A percentile compares a stretch with the other conserved stretches of the same genome.
phyloP scores from a whole-genome alignment of 2,113 vertebrate genomes.

The Pantherophis guttatus region DNA sequence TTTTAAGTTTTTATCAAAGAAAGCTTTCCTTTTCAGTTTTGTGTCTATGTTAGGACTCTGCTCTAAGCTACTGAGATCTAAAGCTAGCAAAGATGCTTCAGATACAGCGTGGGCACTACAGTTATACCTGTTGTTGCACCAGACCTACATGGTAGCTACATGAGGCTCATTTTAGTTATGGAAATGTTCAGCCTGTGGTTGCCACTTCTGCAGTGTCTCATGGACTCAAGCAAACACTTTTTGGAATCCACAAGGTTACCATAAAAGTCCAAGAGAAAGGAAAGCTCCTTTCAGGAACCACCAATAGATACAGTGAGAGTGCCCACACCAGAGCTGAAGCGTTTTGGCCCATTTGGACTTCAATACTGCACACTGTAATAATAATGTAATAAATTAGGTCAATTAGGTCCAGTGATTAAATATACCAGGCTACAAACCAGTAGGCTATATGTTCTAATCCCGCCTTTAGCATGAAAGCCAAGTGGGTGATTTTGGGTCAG shows the following conservation, averaged over 20 bases:
- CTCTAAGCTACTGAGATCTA: neutral
- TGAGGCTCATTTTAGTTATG: neutral
- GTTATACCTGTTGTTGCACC: neutral
- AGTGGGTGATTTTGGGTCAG: neutral
- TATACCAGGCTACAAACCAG: neutral
- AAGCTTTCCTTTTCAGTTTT: neutral
- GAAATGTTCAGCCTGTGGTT: neutral
- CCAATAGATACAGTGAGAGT: neutral
- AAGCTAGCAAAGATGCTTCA: neutral
- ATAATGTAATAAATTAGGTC: neutral
- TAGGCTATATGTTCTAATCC: neutral
- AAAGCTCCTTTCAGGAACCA: neutral
- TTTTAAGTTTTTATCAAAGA: neutral
- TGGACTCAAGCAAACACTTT: neutral
- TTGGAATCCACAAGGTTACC: neutral
- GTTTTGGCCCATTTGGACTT: neutral
- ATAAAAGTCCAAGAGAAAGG: neutral
- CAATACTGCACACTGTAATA: neutral
- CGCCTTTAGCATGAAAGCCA: neutral
- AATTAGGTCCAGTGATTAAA: neutral
- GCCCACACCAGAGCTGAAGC: neutral
- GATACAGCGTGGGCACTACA: neutral
- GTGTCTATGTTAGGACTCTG: neutral
- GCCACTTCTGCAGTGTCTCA: neutral
- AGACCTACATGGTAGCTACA: neutral